Conservation (phyloP, 2,888 invertebrate species). For the Papilio elwesi region DNA sequence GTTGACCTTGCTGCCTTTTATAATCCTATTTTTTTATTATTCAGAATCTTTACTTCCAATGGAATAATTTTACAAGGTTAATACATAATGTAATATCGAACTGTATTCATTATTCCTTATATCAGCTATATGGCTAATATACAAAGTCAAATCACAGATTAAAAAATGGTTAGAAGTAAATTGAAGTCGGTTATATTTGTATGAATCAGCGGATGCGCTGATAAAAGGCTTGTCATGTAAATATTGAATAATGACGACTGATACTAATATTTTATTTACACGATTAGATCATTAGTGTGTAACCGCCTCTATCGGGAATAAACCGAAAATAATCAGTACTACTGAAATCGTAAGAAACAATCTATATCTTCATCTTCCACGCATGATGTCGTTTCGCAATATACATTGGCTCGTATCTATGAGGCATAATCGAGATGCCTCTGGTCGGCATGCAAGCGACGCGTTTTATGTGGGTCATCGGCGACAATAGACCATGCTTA, state of each 20-base stretch:
- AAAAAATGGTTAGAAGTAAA: slow-evolving; percentile 2
- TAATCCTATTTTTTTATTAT: neutral
- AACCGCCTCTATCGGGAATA: neutral
- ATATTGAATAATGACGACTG: neutral
- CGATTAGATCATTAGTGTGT: slow-evolving; percentile 15
- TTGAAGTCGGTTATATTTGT: neutral
- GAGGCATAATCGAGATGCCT: slow-evolving; percentile 36
- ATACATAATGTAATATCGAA: no score
- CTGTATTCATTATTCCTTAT: no score
- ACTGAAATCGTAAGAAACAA: no score
- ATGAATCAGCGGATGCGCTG: slow-evolving; percentile 8
- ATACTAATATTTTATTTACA: slow-evolving; percentile 7
- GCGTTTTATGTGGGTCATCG: slow-evolving; percentile 42
- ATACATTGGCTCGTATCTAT: slow-evolving; percentile 32
- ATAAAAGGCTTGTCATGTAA: slow-evolving; percentile 12
- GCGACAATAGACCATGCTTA: slow-evolving; percentile 39
- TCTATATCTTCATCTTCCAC: slow-evolving; percentile 13
- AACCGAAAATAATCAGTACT: neutral
- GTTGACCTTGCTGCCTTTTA: no score
- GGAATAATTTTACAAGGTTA: neutral
- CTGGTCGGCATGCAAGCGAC: slow-evolving; percentile 31
- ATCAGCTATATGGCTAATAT: no score
- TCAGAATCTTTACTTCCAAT: neutral
- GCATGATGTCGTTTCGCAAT: slow-evolving; percentile 39
- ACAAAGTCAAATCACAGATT: slow-evolving; percentile 2